Base-by-base conservation (phyloP, 2,113 vertebrate species). In the Promerops cafer region DNA sequence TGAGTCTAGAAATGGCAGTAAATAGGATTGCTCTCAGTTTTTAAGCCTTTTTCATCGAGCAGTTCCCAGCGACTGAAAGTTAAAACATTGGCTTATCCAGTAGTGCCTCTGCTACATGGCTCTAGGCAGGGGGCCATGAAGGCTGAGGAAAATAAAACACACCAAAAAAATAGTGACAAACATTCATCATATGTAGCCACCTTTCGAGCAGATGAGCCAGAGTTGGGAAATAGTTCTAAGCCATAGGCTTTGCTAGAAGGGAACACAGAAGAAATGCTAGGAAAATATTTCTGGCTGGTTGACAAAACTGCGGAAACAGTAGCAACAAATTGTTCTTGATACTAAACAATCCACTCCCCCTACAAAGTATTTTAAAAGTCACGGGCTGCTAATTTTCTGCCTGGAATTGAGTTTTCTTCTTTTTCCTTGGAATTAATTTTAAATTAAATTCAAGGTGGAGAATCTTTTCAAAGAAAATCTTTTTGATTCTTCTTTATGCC, bases 11-110 rank as follows among this genome's bases (percentile, higher is more conserved):
- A 96, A 97, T 77, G 83, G 84, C 96, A 97, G 92, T 94, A 96
- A 98, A 98, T 86, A 92, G 95, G 92, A 97, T 95, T 97, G 96
- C 91, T 97, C 97, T 90, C 79, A 63, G 87, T 96, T 97, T 97
- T 96, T 93, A 94, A 98, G 88, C 87, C 89, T 95, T 87, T 97
- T 96, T 96, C 64, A 37, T 52, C 80, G 59, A 94, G 93, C 74
- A 91, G 96, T 63, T 97, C 95, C 66, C 77, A 91, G 94, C 82
- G 93, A 97, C 86, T 95, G 95, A 93, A 96, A 97, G 94, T 92
- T 97, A 96, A 97, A 97, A 92, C 88, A 84, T 2, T 86, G 82
- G 75, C 81, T 96, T 91, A 93, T 75, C 89, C 94, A 83, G 85
- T 22, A 90, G 90, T 72, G 91, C 91, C 92, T 87, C 70, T 95